A percentile compares a stretch with the other conserved stretches of the same genome.
These are phyloP conservation scores for Clarias magur DNA, from an alignment of 2,113 vertebrate species.

Conservation along the genomic window DNA sequence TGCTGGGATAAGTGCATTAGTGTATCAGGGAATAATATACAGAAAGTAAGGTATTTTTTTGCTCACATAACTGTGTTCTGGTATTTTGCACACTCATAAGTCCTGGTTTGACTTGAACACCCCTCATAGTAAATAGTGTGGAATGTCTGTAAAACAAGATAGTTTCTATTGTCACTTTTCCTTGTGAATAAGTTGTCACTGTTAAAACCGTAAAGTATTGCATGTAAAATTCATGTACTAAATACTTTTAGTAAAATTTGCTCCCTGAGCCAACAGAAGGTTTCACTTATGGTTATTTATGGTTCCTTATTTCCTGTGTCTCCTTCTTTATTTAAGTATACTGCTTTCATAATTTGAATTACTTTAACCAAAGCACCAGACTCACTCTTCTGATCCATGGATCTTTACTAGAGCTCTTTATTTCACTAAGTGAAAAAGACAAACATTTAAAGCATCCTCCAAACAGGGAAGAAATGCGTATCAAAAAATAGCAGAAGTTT, in stretches of 20 bases:
- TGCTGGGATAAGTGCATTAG: too few species aligned
- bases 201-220: background rate
- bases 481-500: constrained; percentile 51
- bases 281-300: background rate
- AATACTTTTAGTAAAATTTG: background rate
- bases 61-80: too few species aligned
- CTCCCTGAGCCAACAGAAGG: background rate
- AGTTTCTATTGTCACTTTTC: background rate
- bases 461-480: background rate
- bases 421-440: too few species aligned
- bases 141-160: background rate
- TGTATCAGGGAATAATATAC: too few species aligned
- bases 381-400: background rate
- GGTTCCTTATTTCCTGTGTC: too few species aligned
- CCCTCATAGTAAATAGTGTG: background rate
- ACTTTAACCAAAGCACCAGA: background rate
- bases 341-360: background rate
- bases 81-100: too few species aligned
- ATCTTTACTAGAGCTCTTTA: background rate
- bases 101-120: too few species aligned
- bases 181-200: background rate
- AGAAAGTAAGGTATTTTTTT: too few species aligned
- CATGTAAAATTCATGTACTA: background rate
- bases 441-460: background rate
- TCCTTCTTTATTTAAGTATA: background rate